Evolutionary conservation across 2,797 vertebrate genomes (phyloP).

Genomic region (Periparus ater): DNA sequence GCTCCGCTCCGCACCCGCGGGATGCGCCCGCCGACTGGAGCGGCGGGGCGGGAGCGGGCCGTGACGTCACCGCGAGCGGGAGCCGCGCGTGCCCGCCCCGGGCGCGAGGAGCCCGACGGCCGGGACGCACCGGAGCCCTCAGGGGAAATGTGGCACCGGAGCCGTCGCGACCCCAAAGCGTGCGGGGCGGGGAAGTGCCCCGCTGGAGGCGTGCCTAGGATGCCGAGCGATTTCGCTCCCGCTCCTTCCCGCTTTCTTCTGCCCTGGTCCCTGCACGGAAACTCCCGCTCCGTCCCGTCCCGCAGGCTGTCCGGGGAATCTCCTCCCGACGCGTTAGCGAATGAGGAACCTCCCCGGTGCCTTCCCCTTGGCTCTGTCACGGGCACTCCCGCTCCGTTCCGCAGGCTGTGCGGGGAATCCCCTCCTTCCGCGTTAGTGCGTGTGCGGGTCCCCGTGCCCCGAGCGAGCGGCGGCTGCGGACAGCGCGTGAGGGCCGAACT

Average conservation of each 20-base stretch:
- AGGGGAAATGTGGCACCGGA: too few relatives aligned
- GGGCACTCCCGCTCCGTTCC: not conserved
- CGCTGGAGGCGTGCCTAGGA: not conserved
- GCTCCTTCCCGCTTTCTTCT: rapidly evolving
- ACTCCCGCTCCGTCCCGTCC: not conserved
- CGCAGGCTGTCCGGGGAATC: not conserved
- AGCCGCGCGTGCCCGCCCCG: not conserved
- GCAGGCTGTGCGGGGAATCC: not conserved
- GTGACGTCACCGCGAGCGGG: constrained; percentile 13
- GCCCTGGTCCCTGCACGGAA: not conserved
- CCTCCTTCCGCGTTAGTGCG: too few relatives aligned
- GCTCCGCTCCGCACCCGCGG: not conserved
- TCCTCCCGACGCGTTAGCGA: too few relatives aligned
- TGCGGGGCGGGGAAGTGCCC: not conserved
- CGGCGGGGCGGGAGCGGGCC: not conserved
- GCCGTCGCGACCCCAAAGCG: rapidly evolving
- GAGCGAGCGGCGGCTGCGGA: not conserved
- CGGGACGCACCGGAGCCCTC: too few relatives aligned
- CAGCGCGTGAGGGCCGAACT: not conserved
- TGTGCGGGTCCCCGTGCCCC: not conserved
- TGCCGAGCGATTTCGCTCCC: not conserved
- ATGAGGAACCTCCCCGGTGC: not conserved
- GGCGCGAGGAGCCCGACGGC: not conserved
- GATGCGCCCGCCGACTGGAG: not conserved
- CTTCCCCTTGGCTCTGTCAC: not conserved